These are phyloP conservation scores for Cabera pusaria DNA, from an alignment of 2,888 invertebrate genomes.

Conservation along the genomic window DNA sequence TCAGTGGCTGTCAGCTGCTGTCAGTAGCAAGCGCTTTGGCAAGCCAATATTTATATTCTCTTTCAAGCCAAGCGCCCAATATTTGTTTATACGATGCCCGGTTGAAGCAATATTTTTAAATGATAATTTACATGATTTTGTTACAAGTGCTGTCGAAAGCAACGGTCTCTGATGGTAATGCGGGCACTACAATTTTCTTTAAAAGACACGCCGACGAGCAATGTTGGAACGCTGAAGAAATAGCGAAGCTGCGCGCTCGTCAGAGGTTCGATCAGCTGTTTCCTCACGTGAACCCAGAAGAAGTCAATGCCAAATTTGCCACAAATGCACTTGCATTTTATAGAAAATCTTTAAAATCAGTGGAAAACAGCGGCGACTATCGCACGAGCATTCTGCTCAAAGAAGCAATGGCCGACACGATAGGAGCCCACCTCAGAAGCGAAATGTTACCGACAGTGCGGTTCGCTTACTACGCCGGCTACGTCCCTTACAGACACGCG, in stretches of 20 bases:
- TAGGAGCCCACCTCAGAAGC: conserved; percentile 64
- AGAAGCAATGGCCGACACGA: conserved; percentile 61
- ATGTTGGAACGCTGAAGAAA: conserved; percentile 65
- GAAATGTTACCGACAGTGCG: conserved; percentile 65
- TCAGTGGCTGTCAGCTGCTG: too few species aligned
- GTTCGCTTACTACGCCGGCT: conserved; percentile 73
- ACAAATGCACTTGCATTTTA: conserved; percentile 55
- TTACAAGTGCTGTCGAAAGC: conserved; percentile 13
- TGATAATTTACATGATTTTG: conserved; percentile 53
- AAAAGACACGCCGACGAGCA: conserved; percentile 38
- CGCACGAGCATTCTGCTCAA: conserved; percentile 45
- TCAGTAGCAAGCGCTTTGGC: too few species aligned
- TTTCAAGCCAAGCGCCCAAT: too few species aligned
- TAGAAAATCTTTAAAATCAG: conserved; percentile 44
- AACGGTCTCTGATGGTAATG: conserved; percentile 35
- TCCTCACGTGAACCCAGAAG: conserved; percentile 50
- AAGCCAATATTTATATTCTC: too few species aligned
- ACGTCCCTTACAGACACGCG: conserved; percentile 58
- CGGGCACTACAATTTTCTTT: conserved; percentile 63
- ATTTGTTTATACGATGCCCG: conserved; percentile 23
- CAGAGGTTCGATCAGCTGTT: conserved; percentile 58
- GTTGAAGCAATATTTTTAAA: conserved; percentile 38
- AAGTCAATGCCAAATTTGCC: conserved; percentile 54
- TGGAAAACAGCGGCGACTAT: conserved; percentile 39
- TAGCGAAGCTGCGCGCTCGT: conserved; percentile 61